Percentiles rank a stretch among this genome's conserved stretches.
Evolutionary conservation across 2,888 invertebrate genomes (phyloP).

Genomic region (Pandemis cinnamomeana): DNA sequence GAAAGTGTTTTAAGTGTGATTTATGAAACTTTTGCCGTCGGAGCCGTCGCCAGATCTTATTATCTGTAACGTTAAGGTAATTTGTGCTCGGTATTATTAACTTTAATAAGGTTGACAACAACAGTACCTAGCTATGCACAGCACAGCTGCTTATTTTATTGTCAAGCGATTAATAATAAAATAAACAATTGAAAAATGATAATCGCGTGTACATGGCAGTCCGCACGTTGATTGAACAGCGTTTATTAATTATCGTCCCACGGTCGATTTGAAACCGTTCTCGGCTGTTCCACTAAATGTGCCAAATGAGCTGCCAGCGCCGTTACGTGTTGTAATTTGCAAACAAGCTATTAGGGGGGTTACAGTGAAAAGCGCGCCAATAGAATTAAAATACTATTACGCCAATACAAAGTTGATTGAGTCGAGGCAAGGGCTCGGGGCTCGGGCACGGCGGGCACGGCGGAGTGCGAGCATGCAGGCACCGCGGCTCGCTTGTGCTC

Average conservation of each 20-base stretch:
- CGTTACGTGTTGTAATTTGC: slow-evolving; percentile 69
- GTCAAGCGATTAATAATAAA: background rate
- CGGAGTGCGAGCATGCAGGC: slow-evolving; percentile 46
- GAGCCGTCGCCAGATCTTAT: slow-evolving; percentile 31
- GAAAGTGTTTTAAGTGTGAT: slow-evolving; percentile 37
- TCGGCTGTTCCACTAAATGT: slow-evolving; percentile 50
- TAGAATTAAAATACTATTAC: slow-evolving; percentile 83
- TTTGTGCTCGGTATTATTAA: background rate
- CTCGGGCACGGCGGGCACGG: slow-evolving; percentile 19
- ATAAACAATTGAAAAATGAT: slow-evolving; percentile 1
- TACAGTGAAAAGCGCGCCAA: slow-evolving; percentile 77
- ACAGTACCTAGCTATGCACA: background rate
- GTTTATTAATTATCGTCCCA: slow-evolving; percentile 50
- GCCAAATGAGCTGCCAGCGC: slow-evolving; percentile 55
- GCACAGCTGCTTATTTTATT: background rate
- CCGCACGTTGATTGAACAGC: slow-evolving; percentile 39
- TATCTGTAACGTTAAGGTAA: slow-evolving; percentile 25
- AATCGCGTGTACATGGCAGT: slow-evolving; percentile 30
- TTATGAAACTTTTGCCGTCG: slow-evolving; percentile 22
- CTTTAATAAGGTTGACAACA: background rate
- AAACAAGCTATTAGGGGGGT: slow-evolving; percentile 73
- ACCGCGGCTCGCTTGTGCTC: slow-evolving; percentile 59
- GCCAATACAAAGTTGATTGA: slow-evolving; percentile 81
- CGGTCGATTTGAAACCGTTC: slow-evolving; percentile 46
- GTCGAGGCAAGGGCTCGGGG: slow-evolving; percentile 45